Conservation (phyloP, 2,888 invertebrate species). For the Tachina lurida region DNA sequence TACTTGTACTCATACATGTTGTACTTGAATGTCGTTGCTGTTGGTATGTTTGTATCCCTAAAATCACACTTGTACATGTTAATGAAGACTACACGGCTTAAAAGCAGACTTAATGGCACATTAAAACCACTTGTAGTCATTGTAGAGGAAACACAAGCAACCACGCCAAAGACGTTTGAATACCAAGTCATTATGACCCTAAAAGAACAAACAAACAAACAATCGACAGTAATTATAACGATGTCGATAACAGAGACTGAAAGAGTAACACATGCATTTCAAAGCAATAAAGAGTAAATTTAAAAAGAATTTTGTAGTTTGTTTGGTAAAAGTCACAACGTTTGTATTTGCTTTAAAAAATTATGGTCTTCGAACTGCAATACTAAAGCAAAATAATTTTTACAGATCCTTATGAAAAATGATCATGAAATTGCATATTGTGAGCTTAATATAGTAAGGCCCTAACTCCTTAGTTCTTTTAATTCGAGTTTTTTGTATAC, state of each 20-base stretch:
- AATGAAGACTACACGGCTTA: conserved; percentile 63
- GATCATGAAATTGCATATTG: too few species aligned
- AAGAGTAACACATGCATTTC: not conserved
- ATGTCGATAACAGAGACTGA: conserved; percentile 11
- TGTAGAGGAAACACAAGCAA: conserved; percentile 3
- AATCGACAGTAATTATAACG: conserved; percentile 22
- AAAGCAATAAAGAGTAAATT: not conserved
- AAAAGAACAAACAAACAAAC: not conserved
- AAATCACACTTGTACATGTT: conserved; percentile 44
- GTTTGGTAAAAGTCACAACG: not conserved
- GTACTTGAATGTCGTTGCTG: conserved; percentile 2
- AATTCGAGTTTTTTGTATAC: too few species aligned
- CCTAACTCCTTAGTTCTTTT: too few species aligned
- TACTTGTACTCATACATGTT: conserved; percentile 15
- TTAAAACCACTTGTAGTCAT: conserved; percentile 32
- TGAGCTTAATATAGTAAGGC: too few species aligned
- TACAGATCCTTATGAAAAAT: not conserved
- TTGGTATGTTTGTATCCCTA: conserved; percentile 1
- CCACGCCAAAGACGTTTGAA: conserved; percentile 3
- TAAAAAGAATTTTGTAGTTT: not conserved
- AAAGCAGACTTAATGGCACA: conserved; percentile 52
- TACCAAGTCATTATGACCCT: conserved; percentile 38
- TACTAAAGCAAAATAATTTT: not conserved
- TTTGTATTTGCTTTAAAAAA: not conserved
- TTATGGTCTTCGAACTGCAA: not conserved